A percentile compares a stretch with the other conserved stretches of the same genome.
Conservation (phyloP, 2,888 invertebrate species). For the Leptinotarsa tumamoca region DNA sequence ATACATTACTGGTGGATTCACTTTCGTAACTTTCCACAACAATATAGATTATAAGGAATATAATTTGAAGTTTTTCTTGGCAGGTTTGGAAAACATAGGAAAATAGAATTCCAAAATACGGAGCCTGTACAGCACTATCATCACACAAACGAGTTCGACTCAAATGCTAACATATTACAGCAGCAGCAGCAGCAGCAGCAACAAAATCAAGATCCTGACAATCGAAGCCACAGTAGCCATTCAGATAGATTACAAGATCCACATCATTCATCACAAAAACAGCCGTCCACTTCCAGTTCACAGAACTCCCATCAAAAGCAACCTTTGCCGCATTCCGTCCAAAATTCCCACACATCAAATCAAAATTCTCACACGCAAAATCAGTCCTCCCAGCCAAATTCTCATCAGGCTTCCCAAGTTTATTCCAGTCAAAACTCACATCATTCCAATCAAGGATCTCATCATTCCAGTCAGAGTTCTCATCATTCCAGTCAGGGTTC, state of each 20-base stretch:
- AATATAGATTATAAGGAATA: not conserved
- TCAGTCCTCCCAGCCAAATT: constrained; percentile 1
- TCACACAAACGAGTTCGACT: constrained; percentile 60
- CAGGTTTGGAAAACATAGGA: constrained; percentile 77
- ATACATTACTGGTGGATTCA: no score
- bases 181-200: constrained; percentile 66
- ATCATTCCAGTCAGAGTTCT: not conserved
- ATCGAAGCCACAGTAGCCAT: constrained; percentile 66
- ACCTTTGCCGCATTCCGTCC: not conserved
- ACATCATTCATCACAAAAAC: constrained; percentile 42
- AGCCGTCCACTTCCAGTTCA: constrained; percentile 33
- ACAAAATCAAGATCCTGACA: constrained; percentile 60
- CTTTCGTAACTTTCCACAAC: constrained; percentile 5
- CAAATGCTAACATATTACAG: constrained; percentile 54
- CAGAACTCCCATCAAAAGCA: constrained; percentile 1
- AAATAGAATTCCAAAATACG: constrained; percentile 65
- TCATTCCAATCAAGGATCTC: constrained; percentile 12
- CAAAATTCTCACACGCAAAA: not conserved
- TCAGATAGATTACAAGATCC: constrained; percentile 59
- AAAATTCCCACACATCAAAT: not conserved
- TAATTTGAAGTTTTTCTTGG: not conserved
- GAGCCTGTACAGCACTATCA: constrained; percentile 60
- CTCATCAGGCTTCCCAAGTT: constrained; percentile 8
- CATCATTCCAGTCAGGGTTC: no score
- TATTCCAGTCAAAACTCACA: constrained; percentile 19